A percentile compares a stretch with the other conserved stretches of the same genome.
Conservation (phyloP, 2,113 vertebrate species). For the Brachyhypopomus occidentalis region DNA sequence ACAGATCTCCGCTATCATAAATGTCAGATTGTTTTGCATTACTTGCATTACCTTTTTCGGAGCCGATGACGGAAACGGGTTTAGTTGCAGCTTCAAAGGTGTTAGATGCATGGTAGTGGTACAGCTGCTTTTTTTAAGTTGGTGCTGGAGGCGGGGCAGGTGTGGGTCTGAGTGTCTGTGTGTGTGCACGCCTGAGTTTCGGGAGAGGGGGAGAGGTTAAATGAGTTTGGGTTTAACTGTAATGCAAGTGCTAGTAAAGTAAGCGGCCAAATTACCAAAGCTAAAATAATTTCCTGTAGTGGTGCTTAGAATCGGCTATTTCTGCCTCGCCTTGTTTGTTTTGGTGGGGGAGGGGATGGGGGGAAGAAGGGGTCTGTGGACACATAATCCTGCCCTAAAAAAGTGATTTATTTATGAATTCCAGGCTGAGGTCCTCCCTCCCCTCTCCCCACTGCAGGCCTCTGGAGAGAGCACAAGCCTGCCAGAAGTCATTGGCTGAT, state of each 20-base stretch:
- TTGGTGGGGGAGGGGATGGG: slow-evolving; percentile 60
- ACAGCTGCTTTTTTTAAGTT: slow-evolving; percentile 36
- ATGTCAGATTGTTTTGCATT: slow-evolving; percentile 40
- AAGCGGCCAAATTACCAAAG: slow-evolving; percentile 72
- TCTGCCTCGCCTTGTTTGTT: slow-evolving; percentile 75
- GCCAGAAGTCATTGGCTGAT: slow-evolving; percentile 81
- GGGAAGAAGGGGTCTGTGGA: slow-evolving; percentile 64
- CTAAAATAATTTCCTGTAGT: slow-evolving; percentile 76
- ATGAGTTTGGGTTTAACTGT: slow-evolving; percentile 55
- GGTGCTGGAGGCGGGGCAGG: neutral
- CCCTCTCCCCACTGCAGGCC: slow-evolving; percentile 40
- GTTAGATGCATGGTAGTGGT: neutral
- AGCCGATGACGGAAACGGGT: slow-evolving; percentile 7
- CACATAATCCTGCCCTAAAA: slow-evolving; percentile 77
- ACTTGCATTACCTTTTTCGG: slow-evolving; percentile 18
- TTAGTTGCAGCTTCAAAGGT: neutral
- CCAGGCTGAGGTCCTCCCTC: slow-evolving; percentile 66
- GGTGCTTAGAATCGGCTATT: slow-evolving; percentile 74
- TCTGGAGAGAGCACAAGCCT: slow-evolving; percentile 70
- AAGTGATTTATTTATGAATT: slow-evolving; percentile 84
- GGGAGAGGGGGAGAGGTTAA: slow-evolving; percentile 33
- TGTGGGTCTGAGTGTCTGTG: slow-evolving; percentile 43
- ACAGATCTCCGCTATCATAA: slow-evolving; percentile 36
- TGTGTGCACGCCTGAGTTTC: slow-evolving; percentile 16
- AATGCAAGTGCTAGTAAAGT: slow-evolving; percentile 70